Conservation (phyloP, 2,113 vertebrate genomes). For the Uria aalge region DNA sequence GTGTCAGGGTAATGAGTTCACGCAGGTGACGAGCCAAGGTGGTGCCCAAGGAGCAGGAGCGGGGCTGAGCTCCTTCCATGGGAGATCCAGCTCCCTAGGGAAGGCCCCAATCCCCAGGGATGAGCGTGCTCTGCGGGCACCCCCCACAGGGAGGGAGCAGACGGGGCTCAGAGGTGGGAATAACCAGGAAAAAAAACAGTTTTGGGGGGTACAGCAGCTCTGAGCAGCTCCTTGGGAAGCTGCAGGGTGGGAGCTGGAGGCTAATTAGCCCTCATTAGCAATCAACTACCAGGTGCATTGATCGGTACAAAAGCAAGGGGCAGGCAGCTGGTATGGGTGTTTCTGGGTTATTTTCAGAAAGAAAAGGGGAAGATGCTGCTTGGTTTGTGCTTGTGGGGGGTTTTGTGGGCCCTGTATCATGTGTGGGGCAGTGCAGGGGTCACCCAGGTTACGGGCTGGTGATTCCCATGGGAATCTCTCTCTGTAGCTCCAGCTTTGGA, state of each 20-base stretch:
- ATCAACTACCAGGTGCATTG: neutral
- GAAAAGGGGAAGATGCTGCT: neutral
- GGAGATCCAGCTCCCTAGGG: neutral
- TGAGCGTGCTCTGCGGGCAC: rapidly evolving
- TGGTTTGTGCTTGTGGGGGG: rapidly evolving
- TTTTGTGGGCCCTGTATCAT: rapidly evolving
- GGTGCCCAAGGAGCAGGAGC: neutral
- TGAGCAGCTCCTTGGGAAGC: neutral
- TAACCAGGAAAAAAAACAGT: rapidly evolving
- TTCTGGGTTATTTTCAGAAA: neutral
- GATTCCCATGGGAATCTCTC: rapidly evolving
- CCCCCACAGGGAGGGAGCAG: neutral
- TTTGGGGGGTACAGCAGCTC: neutral
- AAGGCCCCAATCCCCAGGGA: neutral
- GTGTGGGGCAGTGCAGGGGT: neutral
- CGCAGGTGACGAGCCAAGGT: neutral
- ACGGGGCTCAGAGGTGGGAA: neutral
- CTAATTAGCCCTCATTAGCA: neutral
- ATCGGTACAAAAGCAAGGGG: neutral
- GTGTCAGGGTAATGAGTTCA: too few species aligned
- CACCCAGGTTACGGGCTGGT: rapidly evolving
- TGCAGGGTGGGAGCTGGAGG: neutral
- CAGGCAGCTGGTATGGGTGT: neutral
- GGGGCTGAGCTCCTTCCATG: neutral
- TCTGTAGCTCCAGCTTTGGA: rapidly evolving